phyloP scores from a whole-genome alignment of 2,797 vertebrate species.

The Peromyscus aztecus region DNA sequence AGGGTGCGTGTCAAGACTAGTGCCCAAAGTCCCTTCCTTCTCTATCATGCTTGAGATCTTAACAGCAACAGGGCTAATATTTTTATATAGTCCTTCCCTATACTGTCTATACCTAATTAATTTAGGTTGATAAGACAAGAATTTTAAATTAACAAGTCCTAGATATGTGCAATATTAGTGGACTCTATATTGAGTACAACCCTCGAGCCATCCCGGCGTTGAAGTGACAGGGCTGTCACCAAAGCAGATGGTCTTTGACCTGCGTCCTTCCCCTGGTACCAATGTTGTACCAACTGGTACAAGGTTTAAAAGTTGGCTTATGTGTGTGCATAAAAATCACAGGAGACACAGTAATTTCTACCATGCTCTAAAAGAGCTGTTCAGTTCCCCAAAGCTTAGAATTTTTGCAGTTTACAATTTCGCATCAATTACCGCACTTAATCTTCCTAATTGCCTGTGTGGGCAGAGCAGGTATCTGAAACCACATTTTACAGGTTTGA shows the following conservation, averaged over 20 bases:
- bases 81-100: neutral
- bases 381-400: neutral
- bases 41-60: neutral
- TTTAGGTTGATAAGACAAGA: neutral
- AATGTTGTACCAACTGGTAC: neutral
- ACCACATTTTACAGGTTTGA: conserved; percentile 33
- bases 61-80: neutral
- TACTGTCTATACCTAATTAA: conserved; percentile 32
- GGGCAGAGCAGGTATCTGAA: conserved; percentile 4
- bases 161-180: neutral
- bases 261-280: neutral
- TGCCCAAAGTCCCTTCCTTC: neutral
- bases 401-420: neutral
- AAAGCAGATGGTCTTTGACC: neutral
- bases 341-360: neutral
- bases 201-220: neutral
- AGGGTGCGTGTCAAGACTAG: too few species aligned
- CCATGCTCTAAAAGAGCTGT: neutral
- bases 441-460: neutral
- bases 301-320: conserved; percentile 18
- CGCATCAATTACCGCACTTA: conserved; percentile 13
- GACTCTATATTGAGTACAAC: neutral
- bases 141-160: neutral
- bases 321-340: neutral
- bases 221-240: neutral